Conservation (phyloP, 2,113 vertebrate species). For the Dendropsophus ebraccatus region DNA sequence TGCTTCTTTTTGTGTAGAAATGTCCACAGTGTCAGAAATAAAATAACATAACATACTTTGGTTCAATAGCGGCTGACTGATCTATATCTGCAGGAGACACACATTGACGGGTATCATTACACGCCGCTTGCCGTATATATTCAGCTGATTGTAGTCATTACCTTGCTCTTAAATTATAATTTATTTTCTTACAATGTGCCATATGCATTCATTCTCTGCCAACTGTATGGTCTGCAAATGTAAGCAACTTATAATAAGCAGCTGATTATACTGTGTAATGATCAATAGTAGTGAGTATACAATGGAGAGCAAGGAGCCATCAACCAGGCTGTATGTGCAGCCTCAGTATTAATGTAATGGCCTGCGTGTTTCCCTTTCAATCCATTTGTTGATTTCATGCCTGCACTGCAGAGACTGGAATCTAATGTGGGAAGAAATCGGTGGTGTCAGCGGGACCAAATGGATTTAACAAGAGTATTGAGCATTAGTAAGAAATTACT, state of each 20-base stretch:
- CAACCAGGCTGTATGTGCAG: neutral
- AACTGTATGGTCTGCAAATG: slow-evolving; percentile 1
- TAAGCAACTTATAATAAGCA: slow-evolving; percentile 22
- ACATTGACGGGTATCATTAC: too few relatives aligned
- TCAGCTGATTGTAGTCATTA: neutral
- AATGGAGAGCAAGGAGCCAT: too few relatives aligned
- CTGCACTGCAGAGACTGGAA: neutral
- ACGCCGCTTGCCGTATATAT: neutral
- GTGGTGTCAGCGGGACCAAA: neutral
- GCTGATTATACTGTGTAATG: neutral
- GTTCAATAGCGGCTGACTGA: neutral
- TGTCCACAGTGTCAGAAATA: neutral
- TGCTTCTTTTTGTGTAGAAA: neutral
- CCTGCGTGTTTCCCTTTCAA: neutral
- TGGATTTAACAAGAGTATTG: too few relatives aligned
- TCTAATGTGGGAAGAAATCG: neutral
- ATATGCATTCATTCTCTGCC: neutral
- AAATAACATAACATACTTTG: neutral
- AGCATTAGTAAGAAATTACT: too few relatives aligned
- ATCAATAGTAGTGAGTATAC: too few relatives aligned
- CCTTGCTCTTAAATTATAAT: neutral
- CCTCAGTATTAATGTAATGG: neutral
- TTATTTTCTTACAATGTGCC: neutral
- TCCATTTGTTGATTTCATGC: neutral
- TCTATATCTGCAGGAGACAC: neutral